Base-by-base conservation (phyloP, 2,888 invertebrate species). In the Deilephila porcellus region DNA sequence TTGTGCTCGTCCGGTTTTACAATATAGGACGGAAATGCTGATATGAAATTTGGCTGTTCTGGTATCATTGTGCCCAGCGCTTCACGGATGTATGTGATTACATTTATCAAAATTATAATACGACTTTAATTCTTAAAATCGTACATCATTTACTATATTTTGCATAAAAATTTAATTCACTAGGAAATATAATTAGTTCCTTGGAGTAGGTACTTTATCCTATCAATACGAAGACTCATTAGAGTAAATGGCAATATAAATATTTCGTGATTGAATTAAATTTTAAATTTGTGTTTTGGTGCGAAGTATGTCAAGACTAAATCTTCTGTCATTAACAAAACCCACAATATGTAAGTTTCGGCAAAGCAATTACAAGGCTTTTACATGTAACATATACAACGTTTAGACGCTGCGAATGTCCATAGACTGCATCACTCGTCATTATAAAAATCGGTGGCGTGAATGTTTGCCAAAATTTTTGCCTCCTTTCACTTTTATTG, bases 391-490 rank as follows among this genome's bases (percentile, higher is more conserved):
- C 67, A 67, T 52, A 45, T 45, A 67, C 52, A 52, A 34, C 37
- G 14, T 52, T 45, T 67, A 25, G 20, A 14, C 8, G 45, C 67
- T 52, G 20, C 20, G 25, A 67, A 20, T 14, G 52, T 17, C 20
- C n/a, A 45, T 11, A 20, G 14, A 45, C 11, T 11, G 14, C 7
- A 45, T 19, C 53, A 53, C 53, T 53, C 53, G 53, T 53, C 67
- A 67, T 45, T 67, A 52, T 20, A 64, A 37, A 64, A 45, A 52
- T 25, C 52, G 3, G 52, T 25, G 14, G 4, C 14, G 37, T 5
- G 45, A 45, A 67, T 45, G 67, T 67, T 45, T 67, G 67, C 67
- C 67, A 67, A 67, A 67, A 67, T 25, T 52, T 5, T 52, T n/a
- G 45, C 64, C 37, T 64, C 64, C 25, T 14, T 60, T 60, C 60